These are phyloP conservation scores for Chelon labrosus DNA, from an alignment of 2,797 vertebrate species.

Conservation along the genomic window DNA sequence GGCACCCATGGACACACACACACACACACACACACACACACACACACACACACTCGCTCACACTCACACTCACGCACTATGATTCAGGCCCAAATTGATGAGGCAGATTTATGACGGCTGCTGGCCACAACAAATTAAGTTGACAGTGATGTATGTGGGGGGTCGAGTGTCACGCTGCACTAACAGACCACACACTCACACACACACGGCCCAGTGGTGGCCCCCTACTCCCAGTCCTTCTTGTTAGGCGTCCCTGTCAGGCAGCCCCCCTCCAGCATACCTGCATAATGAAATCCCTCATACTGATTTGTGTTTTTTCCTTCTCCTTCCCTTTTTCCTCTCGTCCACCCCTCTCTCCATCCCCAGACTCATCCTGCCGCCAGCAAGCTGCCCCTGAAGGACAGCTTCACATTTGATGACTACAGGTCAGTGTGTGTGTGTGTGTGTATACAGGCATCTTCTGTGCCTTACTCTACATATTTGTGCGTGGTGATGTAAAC, in stretches of 20 bases:
- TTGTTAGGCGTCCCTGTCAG: slow-evolving; percentile 92
- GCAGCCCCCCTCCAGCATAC: slow-evolving; percentile 75
- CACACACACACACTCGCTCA: slow-evolving; percentile 4
- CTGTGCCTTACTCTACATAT: too few species aligned
- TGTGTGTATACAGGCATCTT: background rate
- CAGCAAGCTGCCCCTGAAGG: slow-evolving; percentile 97
- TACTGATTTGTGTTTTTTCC: slow-evolving; percentile 86
- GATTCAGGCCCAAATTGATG: slow-evolving; percentile 89
- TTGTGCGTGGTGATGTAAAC: background rate
- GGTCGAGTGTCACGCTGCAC: slow-evolving; percentile 89
- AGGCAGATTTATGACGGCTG: slow-evolving; percentile 96
- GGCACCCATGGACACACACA: slow-evolving; percentile 48
- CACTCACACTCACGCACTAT: slow-evolving; percentile 24
- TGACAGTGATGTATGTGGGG: slow-evolving; percentile 97
- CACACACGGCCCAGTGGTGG: slow-evolving; percentile 31
- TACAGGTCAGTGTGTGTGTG: slow-evolving; percentile 91
- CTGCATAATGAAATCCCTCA: slow-evolving; percentile 91
- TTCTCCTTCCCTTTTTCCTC: slow-evolving; percentile 18
- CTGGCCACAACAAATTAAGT: slow-evolving; percentile 98
- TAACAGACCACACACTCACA: slow-evolving; percentile 70
- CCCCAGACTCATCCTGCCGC: slow-evolving; percentile 96
- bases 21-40: slow-evolving; percentile 24
- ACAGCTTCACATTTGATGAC: slow-evolving; percentile 98
- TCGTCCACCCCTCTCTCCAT: slow-evolving; percentile 70
- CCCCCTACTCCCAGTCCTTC: slow-evolving; percentile 91